Evolutionary conservation across 2,888 invertebrate species (phyloP).

Genomic region (Polydrusus tereticollis): DNA sequence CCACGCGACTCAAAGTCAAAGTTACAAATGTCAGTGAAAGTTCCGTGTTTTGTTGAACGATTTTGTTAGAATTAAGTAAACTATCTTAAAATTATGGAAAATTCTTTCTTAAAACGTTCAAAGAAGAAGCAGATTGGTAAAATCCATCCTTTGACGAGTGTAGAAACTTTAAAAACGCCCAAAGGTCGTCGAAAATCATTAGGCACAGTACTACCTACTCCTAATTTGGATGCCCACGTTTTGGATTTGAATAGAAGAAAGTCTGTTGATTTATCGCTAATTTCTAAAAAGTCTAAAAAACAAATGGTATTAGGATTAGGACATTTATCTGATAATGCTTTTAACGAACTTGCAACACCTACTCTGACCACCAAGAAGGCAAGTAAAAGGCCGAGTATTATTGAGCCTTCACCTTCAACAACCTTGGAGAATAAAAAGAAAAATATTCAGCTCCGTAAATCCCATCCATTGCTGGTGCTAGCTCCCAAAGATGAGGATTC

Average conservation of each 20-base stretch:
- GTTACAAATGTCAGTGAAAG: not conserved
- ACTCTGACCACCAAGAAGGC: no score
- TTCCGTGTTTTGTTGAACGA: not conserved
- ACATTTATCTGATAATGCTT: not conserved
- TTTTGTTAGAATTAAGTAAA: not conserved
- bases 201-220: conserved; percentile 20
- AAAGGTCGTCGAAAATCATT: conserved; percentile 28
- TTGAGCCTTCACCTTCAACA: no score
- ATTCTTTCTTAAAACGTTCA: not conserved
- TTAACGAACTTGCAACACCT: no score
- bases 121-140: conserved; percentile 4
- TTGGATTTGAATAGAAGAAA: conserved; percentile 14
- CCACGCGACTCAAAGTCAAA: no score
- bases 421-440: not conserved
- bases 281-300: not conserved
- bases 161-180: conserved; percentile 16
- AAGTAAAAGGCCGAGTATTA: not conserved
- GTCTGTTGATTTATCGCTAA: not conserved
- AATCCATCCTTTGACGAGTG: conserved; percentile 17
- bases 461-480: not conserved
- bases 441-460: not conserved
- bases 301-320: not conserved
- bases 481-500: not conserved
- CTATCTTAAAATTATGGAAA: not conserved
- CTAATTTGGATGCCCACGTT: not conserved